Evolutionary conservation across 2,113 vertebrate species (phyloP).

Genomic region (Scomber colias): DNA sequence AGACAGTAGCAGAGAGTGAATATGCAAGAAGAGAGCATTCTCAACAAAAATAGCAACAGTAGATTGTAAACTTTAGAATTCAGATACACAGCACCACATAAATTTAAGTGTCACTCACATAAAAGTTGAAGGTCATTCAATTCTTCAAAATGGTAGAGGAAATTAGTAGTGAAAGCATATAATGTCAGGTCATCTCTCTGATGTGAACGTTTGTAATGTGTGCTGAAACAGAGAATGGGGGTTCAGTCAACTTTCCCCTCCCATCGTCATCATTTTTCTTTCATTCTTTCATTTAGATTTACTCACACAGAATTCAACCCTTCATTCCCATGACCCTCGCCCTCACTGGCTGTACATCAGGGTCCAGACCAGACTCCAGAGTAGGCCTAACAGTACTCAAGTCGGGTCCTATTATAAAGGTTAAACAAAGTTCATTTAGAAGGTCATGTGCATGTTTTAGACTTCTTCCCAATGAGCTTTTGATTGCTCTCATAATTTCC

Average conservation of each 20-base stretch:
- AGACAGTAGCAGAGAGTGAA: neutral
- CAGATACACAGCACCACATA: too few relatives aligned
- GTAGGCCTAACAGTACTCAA: neutral
- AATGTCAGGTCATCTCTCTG: too few relatives aligned
- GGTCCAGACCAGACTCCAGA: slow-evolving; percentile 26
- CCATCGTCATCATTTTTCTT: slow-evolving; percentile 2
- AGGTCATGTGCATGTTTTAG: neutral
- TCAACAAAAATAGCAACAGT: too few relatives aligned
- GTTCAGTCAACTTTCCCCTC: slow-evolving; percentile 17
- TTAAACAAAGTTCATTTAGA: slow-evolving; percentile 20
- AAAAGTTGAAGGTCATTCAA: neutral
- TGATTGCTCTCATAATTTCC: neutral
- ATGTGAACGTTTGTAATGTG: too few relatives aligned
- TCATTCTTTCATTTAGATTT: slow-evolving; percentile 8
- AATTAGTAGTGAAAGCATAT: too few relatives aligned
- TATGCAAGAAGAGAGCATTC: neutral
- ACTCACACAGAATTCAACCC: slow-evolving; percentile 30
- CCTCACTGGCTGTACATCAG: slow-evolving; percentile 37
- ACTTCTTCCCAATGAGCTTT: neutral
- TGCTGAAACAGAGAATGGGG: neutral
- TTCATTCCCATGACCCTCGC: slow-evolving; percentile 71
- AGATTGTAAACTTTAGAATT: too few relatives aligned
- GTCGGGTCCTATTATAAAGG: slow-evolving; percentile 6
- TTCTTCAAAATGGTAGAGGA: neutral
- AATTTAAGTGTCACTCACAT: too few relatives aligned